Conservation (phyloP, 2,888 invertebrate genomes). For the Macaria liturata region DNA sequence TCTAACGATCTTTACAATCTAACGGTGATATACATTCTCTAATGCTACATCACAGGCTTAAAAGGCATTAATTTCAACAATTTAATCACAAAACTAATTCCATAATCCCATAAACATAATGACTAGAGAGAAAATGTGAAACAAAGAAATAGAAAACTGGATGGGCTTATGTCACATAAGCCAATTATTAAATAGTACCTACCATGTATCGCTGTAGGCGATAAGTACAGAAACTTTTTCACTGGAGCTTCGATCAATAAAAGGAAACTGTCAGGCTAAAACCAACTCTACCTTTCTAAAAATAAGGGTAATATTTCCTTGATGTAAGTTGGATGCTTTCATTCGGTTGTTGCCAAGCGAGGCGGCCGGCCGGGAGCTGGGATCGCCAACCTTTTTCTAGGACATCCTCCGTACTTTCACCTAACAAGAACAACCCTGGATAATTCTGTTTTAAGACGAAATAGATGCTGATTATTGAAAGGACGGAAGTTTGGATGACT, state of each 20-base stretch:
- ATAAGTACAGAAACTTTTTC: constrained; percentile 77
- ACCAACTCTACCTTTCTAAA: rapidly evolving
- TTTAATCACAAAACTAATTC: no score
- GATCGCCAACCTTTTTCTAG: constrained; percentile 76
- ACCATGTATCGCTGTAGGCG: constrained; percentile 61
- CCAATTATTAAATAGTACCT: constrained; percentile 67
- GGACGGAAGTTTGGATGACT: no score
- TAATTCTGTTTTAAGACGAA: constrained; percentile 24
- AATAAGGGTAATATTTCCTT: constrained; percentile 40
- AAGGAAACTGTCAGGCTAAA: constrained; percentile 34
- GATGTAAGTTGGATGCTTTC: constrained; percentile 51
- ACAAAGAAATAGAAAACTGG: constrained; percentile 24
- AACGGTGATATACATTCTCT: no score
- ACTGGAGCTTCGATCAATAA: constrained; percentile 79
- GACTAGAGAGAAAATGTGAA: constrained; percentile 12
- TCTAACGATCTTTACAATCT: no score
- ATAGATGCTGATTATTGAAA: no score
- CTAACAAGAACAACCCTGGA: constrained; percentile 40
- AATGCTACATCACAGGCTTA: no score
- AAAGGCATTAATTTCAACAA: no score
- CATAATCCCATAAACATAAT: no score
- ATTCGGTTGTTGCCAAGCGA: constrained; percentile 77
- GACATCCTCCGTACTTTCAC: constrained; percentile 67
- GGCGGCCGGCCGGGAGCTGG: constrained; percentile 52
- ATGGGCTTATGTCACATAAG: constrained; percentile 37